Conservation (phyloP, 2,113 vertebrate genomes). For the Andinoacara biseriatus region DNA sequence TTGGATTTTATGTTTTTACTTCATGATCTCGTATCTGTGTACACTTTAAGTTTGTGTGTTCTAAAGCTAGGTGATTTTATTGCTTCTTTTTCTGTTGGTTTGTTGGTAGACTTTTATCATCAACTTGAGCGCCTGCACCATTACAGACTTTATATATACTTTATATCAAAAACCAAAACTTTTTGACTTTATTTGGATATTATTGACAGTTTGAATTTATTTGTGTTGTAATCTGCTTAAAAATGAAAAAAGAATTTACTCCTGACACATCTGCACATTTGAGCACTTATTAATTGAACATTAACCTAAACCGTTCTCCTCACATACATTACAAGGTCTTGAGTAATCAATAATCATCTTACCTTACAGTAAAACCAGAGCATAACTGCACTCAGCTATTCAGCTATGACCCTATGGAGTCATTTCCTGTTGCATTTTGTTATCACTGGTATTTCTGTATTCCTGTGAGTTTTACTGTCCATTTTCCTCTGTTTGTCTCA, state of each 20-base stretch:
- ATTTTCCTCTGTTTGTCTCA: neutral
- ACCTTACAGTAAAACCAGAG: neutral
- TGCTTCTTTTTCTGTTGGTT: neutral
- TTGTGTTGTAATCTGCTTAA: neutral
- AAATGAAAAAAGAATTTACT: neutral
- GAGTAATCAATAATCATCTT: no score
- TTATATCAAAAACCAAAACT: no score
- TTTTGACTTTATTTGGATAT: no score
- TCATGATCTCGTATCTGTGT: neutral
- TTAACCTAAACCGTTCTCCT: no score
- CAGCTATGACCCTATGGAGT: neutral
- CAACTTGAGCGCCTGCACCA: neutral
- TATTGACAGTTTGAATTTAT: neutral
- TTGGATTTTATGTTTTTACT: slow-evolving; percentile 23
- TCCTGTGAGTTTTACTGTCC: neutral
- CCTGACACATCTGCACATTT: neutral
- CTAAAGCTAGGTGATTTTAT: neutral
- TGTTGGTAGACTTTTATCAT: neutral
- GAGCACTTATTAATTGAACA: neutral
- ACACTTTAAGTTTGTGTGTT: neutral
- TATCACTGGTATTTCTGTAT: neutral
- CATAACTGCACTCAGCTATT: neutral
- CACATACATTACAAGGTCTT: no score
- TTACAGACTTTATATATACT: no score
- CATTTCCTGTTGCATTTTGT: neutral